These are phyloP conservation scores for Lutjanus argentimaculatus DNA, from an alignment of 2,797 vertebrate genomes.

Conservation along the genomic window DNA sequence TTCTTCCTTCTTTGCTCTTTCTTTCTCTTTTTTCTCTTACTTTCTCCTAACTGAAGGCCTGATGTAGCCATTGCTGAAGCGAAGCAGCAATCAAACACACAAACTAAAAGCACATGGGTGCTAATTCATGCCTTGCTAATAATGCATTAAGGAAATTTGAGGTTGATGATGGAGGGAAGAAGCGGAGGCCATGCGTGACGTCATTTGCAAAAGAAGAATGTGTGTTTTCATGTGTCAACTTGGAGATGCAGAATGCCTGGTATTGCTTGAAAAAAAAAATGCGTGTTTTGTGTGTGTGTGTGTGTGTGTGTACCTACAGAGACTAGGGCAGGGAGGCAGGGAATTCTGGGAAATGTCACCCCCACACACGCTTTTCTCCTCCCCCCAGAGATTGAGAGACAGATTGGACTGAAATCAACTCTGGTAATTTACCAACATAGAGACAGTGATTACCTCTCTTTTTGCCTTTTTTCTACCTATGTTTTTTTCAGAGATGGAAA, in stretches of 20 bases:
- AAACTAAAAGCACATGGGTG: slow-evolving; percentile 85
- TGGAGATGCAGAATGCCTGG: slow-evolving; percentile 35
- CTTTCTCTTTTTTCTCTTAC: slow-evolving; percentile 28
- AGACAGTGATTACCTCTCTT: slow-evolving; percentile 75
- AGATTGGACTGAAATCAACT: slow-evolving; percentile 84
- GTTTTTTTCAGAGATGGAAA: background rate
- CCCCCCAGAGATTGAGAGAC: slow-evolving; percentile 70
- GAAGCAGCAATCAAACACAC: slow-evolving; percentile 76
- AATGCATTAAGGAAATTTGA: slow-evolving; percentile 73
- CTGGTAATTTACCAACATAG: slow-evolving; percentile 78
- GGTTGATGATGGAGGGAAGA: slow-evolving; percentile 68
- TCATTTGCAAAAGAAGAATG: slow-evolving; percentile 68
- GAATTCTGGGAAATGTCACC: slow-evolving; percentile 74
- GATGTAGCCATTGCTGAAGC: slow-evolving; percentile 56
- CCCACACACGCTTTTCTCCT: slow-evolving; percentile 39
- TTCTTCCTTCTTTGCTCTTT: slow-evolving; percentile 24
- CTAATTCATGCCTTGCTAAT: slow-evolving; percentile 79
- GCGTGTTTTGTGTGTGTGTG: slow-evolving; percentile 14
- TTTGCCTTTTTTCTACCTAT: slow-evolving; percentile 20
- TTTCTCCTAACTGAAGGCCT: slow-evolving; percentile 26
- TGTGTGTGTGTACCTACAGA: slow-evolving; percentile 35
- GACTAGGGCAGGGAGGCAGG: slow-evolving; percentile 41
- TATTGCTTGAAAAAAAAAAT: slow-evolving; percentile 24
- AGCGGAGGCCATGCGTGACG: slow-evolving; percentile 60
- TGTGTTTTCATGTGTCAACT: slow-evolving; percentile 47